A percentile compares a stretch with the other conserved stretches of the same genome.
Evolutionary conservation across 2,797 vertebrate genomes (phyloP).

Genomic region (Natrix natrix): DNA sequence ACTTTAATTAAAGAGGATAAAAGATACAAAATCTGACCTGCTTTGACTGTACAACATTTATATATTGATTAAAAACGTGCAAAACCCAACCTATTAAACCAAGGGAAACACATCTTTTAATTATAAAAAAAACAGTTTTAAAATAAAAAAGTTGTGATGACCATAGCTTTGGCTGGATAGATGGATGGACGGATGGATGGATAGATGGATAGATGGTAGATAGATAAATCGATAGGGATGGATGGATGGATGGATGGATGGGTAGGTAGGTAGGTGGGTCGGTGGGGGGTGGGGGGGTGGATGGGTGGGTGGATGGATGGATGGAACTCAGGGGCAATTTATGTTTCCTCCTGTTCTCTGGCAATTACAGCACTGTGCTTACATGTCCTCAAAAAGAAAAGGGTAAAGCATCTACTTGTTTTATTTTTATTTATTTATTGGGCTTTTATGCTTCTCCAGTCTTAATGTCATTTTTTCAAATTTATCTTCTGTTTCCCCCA

Average conservation of each 20-base stretch:
- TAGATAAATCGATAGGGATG: no score
- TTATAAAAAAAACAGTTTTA: neutral
- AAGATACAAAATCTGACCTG: neutral
- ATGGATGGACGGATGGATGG: no score
- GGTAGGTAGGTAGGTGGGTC: no score
- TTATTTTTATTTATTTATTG: neutral
- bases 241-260: no score
- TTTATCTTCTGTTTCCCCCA: neutral
- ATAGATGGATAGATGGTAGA: no score
- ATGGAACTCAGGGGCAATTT: neutral
- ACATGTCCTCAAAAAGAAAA: neutral
- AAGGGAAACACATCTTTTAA: neutral
- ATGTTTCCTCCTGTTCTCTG: neutral
- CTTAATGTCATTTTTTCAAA: neutral
- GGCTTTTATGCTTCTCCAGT: neutral
- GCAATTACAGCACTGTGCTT: neutral
- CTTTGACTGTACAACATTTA: neutral
- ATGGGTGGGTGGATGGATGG: rapidly evolving
- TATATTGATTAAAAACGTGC: neutral
- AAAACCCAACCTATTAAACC: neutral
- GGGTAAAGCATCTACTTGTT: neutral
- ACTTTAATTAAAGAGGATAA: neutral
- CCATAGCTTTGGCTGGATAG: neutral
- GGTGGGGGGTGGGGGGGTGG: rapidly evolving
- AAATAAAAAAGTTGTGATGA: neutral